Conservation (phyloP, 1,140 invertebrate genomes). For the Contarinia nasturtii region DNA sequence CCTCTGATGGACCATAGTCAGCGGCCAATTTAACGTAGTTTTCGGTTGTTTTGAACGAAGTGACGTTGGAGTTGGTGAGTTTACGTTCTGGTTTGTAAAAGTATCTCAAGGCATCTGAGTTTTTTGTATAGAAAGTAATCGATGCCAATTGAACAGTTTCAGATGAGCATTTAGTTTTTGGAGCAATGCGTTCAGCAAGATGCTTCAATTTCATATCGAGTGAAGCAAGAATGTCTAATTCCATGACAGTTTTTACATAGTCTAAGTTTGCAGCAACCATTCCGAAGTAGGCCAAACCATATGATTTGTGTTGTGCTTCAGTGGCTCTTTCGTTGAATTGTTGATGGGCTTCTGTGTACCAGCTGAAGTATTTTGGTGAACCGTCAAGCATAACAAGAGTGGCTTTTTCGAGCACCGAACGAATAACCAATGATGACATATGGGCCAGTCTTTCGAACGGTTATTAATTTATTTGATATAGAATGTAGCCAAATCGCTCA, state of each 20-base stretch:
- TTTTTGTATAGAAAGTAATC: constrained; percentile 56
- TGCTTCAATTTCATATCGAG: constrained; percentile 27
- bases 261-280: constrained; percentile 59
- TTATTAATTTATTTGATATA: constrained; percentile 68
- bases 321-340: constrained; percentile 25
- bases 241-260: constrained; percentile 25
- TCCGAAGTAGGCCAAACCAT: constrained; percentile 62
- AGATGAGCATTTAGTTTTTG: constrained; percentile 15
- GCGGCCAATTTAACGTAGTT: constrained; percentile 50
- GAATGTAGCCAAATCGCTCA: constrained; percentile 53
- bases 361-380: constrained; percentile 71
- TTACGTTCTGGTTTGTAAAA: constrained; percentile 45
- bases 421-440: constrained; percentile 85
- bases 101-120: constrained; percentile 42
- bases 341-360: constrained; percentile 49
- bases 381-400: constrained; percentile 73
- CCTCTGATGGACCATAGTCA: constrained; percentile 63
- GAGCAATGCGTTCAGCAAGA: constrained; percentile 28
- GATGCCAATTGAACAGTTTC: constrained; percentile 31
- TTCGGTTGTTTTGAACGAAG: constrained; percentile 61
- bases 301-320: constrained; percentile 35
- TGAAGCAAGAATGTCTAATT: constrained; percentile 25
- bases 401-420: constrained; percentile 59
- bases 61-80: constrained; percentile 43
- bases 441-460: constrained; percentile 60